Evolutionary conservation across 2,888 invertebrate genomes (phyloP).

Genomic region (Sepioteuthis lessoniana): DNA sequence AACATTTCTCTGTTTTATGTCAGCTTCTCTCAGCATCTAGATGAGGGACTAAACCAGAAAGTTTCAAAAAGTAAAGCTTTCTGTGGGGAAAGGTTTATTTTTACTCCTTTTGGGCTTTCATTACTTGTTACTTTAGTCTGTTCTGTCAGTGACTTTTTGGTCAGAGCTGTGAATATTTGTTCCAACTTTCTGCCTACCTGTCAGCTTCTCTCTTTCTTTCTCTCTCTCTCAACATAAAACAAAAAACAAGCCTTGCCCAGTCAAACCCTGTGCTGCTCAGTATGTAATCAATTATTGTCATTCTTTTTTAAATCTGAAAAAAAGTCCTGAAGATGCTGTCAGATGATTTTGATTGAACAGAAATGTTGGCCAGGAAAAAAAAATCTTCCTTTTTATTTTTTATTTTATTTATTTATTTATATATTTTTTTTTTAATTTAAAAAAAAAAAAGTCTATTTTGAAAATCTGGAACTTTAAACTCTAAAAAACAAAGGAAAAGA

Average conservation of each 20-base stretch:
- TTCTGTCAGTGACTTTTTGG: neutral
- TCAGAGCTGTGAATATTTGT: neutral
- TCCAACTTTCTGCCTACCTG: slow-evolving; percentile 11
- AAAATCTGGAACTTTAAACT: neutral
- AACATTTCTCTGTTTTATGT: neutral
- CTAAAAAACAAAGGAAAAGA: neutral
- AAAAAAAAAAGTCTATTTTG: neutral
- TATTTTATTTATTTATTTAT: no score
- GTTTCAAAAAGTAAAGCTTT: neutral
- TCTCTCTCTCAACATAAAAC: no score
- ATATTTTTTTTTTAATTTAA: neutral
- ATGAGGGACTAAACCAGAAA: neutral
- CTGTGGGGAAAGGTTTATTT: neutral
- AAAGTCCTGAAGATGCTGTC: neutral
- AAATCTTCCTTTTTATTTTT: no score
- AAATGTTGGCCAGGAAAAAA: no score
- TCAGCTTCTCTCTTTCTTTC: neutral
- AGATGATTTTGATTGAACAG: no score
- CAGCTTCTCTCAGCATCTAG: neutral
- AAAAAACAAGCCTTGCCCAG: neutral
- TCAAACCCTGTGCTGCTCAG: neutral
- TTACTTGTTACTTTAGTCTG: neutral
- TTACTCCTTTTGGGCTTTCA: neutral
- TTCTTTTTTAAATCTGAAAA: neutral
- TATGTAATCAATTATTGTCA: neutral